Evolutionary conservation across 2,888 invertebrate genomes (phyloP).

Genomic region (Agrotis exclamationis): DNA sequence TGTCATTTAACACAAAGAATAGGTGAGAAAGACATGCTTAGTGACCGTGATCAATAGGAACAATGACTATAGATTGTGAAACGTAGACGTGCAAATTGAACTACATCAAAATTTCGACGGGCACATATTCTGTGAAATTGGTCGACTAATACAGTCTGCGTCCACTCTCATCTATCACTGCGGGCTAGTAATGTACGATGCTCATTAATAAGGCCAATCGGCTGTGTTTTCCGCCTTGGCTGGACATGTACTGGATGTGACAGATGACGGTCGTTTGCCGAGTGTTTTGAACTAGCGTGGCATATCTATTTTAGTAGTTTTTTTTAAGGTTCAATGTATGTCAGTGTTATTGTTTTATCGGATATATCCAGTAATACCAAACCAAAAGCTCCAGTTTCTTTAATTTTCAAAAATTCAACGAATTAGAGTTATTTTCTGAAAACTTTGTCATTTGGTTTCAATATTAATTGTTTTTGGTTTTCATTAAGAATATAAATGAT

Average conservation of each 20-base stretch:
- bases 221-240: slow-evolving; percentile 52
- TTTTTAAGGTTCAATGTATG: background rate
- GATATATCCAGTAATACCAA: no score
- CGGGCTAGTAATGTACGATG: slow-evolving; percentile 56
- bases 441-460: no score
- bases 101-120: slow-evolving; percentile 19
- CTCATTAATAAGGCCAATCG: slow-evolving; percentile 68
- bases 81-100: slow-evolving; percentile 4
- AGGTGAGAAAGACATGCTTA: no score
- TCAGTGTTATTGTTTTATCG: background rate
- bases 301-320: slow-evolving; percentile 7
- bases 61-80: background rate
- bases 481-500: no score
- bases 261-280: slow-evolving; percentile 42
- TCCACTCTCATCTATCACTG: slow-evolving; percentile 55
- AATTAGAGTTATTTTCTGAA: no score
- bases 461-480: no score
- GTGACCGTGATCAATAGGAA: no score
- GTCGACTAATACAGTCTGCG: slow-evolving; percentile 24
- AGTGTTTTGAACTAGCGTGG: slow-evolving; percentile 31
- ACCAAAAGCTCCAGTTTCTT: no score
- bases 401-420: no score
- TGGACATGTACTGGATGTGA: slow-evolving; percentile 52
- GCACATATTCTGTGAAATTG: slow-evolving; percentile 23
- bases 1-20: no score